phyloP scores from a whole-genome alignment of 53 echinoderm and acorn worm species.

The Glandiceps talaboti region DNA sequence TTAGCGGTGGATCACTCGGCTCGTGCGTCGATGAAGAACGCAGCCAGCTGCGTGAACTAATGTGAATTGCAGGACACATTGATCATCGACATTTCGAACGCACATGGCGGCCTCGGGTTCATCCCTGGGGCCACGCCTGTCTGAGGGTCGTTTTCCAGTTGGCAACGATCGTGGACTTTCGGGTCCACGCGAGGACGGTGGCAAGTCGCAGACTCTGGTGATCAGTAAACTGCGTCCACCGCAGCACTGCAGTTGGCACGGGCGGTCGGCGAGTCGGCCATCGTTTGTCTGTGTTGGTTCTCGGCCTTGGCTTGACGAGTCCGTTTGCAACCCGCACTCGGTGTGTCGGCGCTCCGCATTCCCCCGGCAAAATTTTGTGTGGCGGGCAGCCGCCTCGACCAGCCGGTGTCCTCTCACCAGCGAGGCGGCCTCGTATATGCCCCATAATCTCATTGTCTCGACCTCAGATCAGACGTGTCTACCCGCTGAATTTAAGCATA shows the following conservation, averaged over 20 bases:
- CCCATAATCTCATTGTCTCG: neutral
- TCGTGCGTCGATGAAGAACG: conserved; percentile 90
- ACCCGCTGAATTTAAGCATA: conserved; percentile 97
- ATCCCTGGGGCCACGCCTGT: conserved; percentile 35
- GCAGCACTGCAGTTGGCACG: too few species aligned
- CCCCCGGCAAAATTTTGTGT: neutral
- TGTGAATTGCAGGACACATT: conserved; percentile 81
- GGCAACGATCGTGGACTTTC: neutral
- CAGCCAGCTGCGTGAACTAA: conserved; percentile 69
- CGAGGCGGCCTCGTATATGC: neutral
- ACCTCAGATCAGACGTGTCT: conserved; percentile 75
- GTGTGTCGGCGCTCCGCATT: conserved; percentile 1
- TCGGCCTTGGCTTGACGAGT: neutral
- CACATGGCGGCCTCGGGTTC: conserved; percentile 51
- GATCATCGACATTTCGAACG: conserved; percentile 68
- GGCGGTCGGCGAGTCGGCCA: too few species aligned
- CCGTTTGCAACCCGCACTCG: neutral
- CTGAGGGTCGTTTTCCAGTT: conserved; percentile 18
- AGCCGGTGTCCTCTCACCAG: neutral
- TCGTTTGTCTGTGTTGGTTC: neutral
- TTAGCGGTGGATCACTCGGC: conserved; percentile 91
- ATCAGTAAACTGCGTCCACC: too few species aligned
- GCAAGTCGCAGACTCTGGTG: too few species aligned
- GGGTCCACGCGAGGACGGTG: neutral
- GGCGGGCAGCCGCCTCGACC: neutral